phyloP scores from a whole-genome alignment of 2,797 vertebrate species.

The Masticophis lateralis region DNA sequence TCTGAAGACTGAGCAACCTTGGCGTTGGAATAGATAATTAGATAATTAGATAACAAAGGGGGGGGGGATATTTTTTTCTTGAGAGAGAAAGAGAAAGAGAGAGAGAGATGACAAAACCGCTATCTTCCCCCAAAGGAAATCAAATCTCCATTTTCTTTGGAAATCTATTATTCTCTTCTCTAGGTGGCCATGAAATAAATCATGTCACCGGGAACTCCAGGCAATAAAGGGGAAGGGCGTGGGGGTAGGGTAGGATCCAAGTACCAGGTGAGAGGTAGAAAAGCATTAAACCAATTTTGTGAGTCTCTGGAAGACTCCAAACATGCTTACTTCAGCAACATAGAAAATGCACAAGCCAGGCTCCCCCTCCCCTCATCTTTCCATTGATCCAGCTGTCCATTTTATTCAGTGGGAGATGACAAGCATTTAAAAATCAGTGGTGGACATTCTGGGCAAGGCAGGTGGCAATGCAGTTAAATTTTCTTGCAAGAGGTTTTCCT shows the following conservation, averaged over 20 bases:
- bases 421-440: neutral
- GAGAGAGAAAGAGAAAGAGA: neutral
- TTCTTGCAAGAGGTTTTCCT: neutral
- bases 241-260: neutral
- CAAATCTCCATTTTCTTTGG: conserved; percentile 24
- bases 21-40: neutral
- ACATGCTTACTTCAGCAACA: conserved; percentile 3
- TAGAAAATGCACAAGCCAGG: neutral
- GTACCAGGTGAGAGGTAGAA: neutral
- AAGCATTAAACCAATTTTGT: neutral
- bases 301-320: neutral
- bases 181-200: conserved; percentile 1
- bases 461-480: neutral
- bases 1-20: conserved; percentile 3
- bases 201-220: neutral
- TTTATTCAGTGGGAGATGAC: conserved; percentile 8
- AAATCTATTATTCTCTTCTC: conserved; percentile 14
- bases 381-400: neutral
- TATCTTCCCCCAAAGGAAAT: conserved; percentile 22
- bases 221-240: neutral
- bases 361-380: neutral
- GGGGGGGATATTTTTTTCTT: neutral
- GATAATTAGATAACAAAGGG: neutral
- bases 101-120: conserved; percentile 6
- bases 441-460: neutral